Conservation (phyloP, 2,888 invertebrate species). For the Stomorhina lunata region DNA sequence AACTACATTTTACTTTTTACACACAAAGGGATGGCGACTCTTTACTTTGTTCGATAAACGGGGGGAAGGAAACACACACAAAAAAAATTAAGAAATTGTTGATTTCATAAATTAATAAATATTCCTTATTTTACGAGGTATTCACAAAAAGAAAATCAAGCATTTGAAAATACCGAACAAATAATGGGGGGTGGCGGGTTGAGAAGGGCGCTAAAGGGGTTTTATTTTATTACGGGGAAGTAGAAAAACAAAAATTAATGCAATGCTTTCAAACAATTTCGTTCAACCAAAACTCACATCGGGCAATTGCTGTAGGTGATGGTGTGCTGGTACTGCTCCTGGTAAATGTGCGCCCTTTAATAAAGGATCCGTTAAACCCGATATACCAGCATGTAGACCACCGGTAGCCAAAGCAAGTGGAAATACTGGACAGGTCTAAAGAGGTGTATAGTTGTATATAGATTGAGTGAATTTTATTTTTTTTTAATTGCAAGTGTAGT, state of each 20-base stretch:
- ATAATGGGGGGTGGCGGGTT: constrained; percentile 4
- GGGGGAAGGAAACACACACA: constrained; percentile 28
- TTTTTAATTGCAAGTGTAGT: constrained; percentile 59
- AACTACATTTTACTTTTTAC: constrained; percentile 57
- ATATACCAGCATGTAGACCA: constrained; percentile 80
- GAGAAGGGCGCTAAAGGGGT: constrained; percentile 28
- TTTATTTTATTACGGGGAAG: constrained; percentile 31
- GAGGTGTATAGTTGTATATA: constrained; percentile 63
- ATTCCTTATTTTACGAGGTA: constrained; percentile 11
- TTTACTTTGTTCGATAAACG: constrained; percentile 1
- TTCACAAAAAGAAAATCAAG: constrained; percentile 39
- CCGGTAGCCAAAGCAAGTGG: constrained; percentile 80
- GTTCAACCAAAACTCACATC: constrained; percentile 80
- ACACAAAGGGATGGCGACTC: constrained; percentile 30
- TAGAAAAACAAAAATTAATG: constrained; percentile 59
- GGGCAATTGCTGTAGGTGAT: constrained; percentile 80
- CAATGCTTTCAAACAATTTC: constrained; percentile 65
- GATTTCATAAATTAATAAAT: constrained; percentile 38
- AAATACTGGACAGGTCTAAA: constrained; percentile 80
- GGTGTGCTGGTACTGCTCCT: constrained; percentile 80
- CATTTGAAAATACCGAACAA: constrained; percentile 48
- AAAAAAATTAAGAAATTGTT: too few relatives aligned
- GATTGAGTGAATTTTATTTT: constrained; percentile 60
- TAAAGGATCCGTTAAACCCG: constrained; percentile 80
- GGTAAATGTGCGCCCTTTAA: constrained; percentile 80